Evolutionary conservation across 2,797 vertebrate species (phyloP).

Genomic region (Poeciliopsis infans): DNA sequence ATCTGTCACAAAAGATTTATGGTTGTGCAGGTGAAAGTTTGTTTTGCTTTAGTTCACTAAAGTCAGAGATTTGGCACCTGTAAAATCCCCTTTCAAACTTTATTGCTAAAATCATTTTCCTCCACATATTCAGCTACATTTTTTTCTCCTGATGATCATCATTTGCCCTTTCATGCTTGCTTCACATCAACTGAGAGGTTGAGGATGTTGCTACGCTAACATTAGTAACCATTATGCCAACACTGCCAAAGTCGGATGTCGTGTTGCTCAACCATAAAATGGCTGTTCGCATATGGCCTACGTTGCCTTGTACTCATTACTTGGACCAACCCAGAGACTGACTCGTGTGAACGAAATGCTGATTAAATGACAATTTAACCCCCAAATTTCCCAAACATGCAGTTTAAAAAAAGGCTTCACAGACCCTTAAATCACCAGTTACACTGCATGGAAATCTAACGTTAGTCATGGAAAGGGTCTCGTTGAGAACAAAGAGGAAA

Average conservation of each 20-base stretch:
- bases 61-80: background rate
- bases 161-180: background rate
- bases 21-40: background rate
- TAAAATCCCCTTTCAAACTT: background rate
- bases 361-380: background rate
- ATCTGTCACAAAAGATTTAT: background rate
- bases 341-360: background rate
- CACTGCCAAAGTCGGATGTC: background rate
- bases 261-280: background rate
- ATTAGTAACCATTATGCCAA: background rate
- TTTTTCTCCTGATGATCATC: background rate
- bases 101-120: background rate
- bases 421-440: background rate
- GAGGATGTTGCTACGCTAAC: background rate
- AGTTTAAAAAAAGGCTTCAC: background rate
- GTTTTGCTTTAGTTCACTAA: background rate
- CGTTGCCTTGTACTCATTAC: background rate
- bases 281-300: background rate
- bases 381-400: background rate
- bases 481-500: slow-evolving; percentile 7
- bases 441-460: background rate
- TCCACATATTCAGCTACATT: background rate
- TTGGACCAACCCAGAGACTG: background rate
- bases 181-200: background rate
- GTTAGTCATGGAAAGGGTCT: slow-evolving; percentile 8